A percentile compares a stretch with the other conserved stretches of the same genome.
phyloP scores from a whole-genome alignment of 2,797 vertebrate genomes.

The Naso thynnoides region DNA sequence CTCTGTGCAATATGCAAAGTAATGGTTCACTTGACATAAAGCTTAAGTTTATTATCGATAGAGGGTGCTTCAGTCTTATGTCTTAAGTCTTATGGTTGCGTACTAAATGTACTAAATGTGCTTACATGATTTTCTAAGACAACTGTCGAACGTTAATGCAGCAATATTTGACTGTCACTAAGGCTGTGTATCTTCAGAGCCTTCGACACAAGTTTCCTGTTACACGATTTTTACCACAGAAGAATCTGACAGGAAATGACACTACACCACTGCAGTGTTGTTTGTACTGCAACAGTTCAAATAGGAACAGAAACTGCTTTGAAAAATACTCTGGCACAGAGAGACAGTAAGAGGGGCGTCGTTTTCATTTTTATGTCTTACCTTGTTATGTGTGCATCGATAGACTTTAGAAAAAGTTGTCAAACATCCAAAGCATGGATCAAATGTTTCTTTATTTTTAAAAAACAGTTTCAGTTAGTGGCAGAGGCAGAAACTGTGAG shows the following conservation, averaged over 20 bases:
- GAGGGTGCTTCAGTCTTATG: conserved; percentile 1
- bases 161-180: conserved; percentile 3
- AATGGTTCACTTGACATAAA: background rate
- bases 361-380: background rate
- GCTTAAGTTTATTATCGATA: background rate
- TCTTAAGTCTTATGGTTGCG: background rate
- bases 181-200: background rate
- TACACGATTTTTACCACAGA: conserved; percentile 26
- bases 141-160: background rate
- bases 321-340: background rate
- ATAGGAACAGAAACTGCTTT: conserved; percentile 57
- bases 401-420: background rate
- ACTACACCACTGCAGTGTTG: background rate
- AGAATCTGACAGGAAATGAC: conserved; percentile 46
- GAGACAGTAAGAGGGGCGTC: background rate
- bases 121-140: background rate
- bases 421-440: background rate
- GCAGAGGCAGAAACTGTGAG: too few relatives aligned
- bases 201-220: conserved; percentile 40
- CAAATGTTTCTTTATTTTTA: background rate
- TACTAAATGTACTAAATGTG: background rate
- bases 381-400: background rate
- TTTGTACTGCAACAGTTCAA: conserved; percentile 15
- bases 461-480: background rate
- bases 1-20: conserved; percentile 8